Evolutionary conservation across 1,140 invertebrate genomes (phyloP), one percentile per base, ranked within the genome.

Genomic region (Pentalonia nigronervosa): DNA sequence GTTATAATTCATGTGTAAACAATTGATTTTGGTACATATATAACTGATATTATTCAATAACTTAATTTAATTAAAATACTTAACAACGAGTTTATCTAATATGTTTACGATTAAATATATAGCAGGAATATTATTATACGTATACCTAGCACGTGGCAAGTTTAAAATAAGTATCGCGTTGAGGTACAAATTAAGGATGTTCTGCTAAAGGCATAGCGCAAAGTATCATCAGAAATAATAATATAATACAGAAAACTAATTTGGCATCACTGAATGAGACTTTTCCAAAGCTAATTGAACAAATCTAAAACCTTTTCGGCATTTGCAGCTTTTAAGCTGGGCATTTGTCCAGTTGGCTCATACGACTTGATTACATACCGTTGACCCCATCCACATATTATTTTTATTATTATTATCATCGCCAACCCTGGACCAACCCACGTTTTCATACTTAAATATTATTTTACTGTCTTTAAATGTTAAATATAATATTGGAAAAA

Each of bases 331-430:
- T 93, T 93, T 93, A 84, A 93, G 81, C 48, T 93, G 91, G 91
- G 91, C 91, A 93, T 84, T 84, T 93, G 91, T 93, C 91, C 91
- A 93, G 91, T 93, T 93, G 91, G 91, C 91, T 93, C 91, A 93
- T 93, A 84, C 91, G 34, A 93, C 91, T 93, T 84, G 48, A 83
- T 93, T 93, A 84, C 81, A 36, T 76, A 83, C 81, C 76, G 81
- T 53, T 93, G 91, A 93, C 91, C 91, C 81, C 56, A 93, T 53
- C 90, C 60, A 83, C 90, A 84, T 83, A 93, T 50, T 83, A 90
- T 90, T 67, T 67, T 90, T 67, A 90, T 90, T 60, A 60, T 89
- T 89, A 36, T 90, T 30, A 90, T 60, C 41, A 17, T 48, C 87
- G 8, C 87, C 87, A 41, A 3, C 21, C 34, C 23, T 36, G 20